These are phyloP conservation scores for Phylloscopus whistleri DNA, from an alignment of 2,113 vertebrate species.

Conservation along the genomic window DNA sequence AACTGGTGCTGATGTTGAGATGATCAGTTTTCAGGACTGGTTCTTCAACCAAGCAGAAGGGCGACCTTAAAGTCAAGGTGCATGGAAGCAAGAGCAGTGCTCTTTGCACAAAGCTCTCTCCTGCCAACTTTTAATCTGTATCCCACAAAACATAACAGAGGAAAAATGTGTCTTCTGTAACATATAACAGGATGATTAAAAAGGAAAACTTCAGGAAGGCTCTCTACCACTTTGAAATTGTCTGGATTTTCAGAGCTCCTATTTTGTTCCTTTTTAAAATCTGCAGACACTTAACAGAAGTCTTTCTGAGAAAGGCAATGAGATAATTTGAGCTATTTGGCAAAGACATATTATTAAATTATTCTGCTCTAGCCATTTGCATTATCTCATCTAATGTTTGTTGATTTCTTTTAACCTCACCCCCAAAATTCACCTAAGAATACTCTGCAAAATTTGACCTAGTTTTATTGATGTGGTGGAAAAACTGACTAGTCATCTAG, in stretches of 20 bases:
- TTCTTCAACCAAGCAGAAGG: not conserved
- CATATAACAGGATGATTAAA: not conserved
- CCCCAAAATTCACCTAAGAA: not conserved
- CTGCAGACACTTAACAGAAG: not conserved
- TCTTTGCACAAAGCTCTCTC: not conserved
- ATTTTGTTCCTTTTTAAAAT: not conserved
- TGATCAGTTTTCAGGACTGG: not conserved
- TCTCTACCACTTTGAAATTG: not conserved
- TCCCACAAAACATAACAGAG: not conserved
- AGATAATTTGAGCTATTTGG: not conserved
- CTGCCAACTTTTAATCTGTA: not conserved
- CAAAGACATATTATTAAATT: not conserved
- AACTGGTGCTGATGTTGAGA: not conserved
- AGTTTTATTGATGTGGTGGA: not conserved
- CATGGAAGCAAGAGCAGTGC: not conserved
- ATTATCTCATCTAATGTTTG: not conserved
- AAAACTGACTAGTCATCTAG: not conserved
- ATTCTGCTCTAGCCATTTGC: not conserved
- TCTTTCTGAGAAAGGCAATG: not conserved
- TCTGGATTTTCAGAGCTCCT: not conserved
- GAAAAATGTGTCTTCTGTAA: not conserved
- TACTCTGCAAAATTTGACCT: not conserved
- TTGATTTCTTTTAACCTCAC: not conserved
- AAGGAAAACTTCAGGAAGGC: not conserved
- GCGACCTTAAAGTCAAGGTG: not conserved